Conservation (phyloP, 2,888 invertebrate genomes). For the Lasioglossum malachurum region DNA sequence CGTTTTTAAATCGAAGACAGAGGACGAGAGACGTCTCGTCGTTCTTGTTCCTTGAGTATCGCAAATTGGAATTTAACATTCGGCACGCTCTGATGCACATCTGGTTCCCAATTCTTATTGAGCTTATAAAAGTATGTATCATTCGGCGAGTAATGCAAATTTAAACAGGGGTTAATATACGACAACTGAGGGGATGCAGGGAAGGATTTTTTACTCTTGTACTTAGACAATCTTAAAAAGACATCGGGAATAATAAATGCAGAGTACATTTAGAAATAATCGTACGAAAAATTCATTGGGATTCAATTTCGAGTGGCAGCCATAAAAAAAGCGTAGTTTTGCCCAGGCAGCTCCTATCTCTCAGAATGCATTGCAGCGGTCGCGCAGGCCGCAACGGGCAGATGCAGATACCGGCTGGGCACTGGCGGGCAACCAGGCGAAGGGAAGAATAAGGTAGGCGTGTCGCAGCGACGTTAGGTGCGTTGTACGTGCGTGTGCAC, state of each 20-base stretch:
- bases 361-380: not conserved
- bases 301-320: not conserved
- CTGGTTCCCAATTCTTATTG: not conserved
- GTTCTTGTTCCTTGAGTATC: not conserved
- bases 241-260: not conserved
- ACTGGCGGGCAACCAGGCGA: constrained; percentile 43
- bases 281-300: not conserved
- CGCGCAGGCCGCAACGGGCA: constrained; percentile 44
- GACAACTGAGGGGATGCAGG: not conserved
- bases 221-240: not conserved
- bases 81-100: not conserved
- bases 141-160: not conserved
- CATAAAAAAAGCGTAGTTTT: not conserved
- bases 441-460: constrained; percentile 74
- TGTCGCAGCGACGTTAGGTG: constrained; percentile 69
- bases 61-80: not conserved
- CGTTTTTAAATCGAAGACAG: not conserved
- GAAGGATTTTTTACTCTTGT: not conserved
- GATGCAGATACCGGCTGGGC: constrained; percentile 59
- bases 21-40: not conserved
- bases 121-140: not conserved
- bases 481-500: constrained; percentile 70
- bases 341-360: not conserved
- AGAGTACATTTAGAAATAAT: not conserved
- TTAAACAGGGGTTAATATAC: not conserved